A percentile compares a stretch with the other conserved stretches of the same genome.
Evolutionary conservation across 1,140 invertebrate species (phyloP).

Genomic region (Aphis gossypii): DNA sequence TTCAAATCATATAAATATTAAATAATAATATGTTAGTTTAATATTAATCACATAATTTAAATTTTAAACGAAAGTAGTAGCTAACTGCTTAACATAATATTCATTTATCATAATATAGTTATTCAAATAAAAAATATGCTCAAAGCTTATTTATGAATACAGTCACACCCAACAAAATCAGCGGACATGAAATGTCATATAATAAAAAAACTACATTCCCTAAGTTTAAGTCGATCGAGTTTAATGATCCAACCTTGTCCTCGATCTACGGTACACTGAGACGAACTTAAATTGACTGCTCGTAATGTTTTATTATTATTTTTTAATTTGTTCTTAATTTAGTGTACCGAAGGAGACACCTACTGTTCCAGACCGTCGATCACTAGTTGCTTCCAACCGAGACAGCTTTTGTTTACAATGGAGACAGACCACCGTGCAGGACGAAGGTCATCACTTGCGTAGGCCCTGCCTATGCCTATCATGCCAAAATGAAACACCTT

Average conservation of each 20-base stretch:
- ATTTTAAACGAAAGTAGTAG: not conserved
- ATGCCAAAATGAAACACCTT: slow-evolving; percentile 38
- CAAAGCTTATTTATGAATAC: not conserved
- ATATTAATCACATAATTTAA: not conserved
- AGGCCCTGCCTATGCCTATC: not conserved
- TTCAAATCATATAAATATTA: not conserved
- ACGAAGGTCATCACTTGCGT: slow-evolving; percentile 41
- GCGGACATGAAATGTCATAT: not conserved
- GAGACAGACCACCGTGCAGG: slow-evolving; percentile 40
- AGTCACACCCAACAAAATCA: slow-evolving; percentile 19
- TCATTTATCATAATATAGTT: not conserved
- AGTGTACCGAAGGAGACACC: slow-evolving; percentile 40
- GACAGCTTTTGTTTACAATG: slow-evolving; percentile 51
- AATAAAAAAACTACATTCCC: not conserved
- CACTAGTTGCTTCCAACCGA: slow-evolving; percentile 51
- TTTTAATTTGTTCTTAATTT: slow-evolving; percentile 49
- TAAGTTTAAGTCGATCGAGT: not conserved
- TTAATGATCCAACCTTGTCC: slow-evolving; percentile 48
- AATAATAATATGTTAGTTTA: not conserved
- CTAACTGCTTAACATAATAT: not conserved
- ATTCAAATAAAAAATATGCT: not conserved
- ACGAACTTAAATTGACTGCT: slow-evolving; percentile 1
- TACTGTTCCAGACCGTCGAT: slow-evolving; percentile 47
- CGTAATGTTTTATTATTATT: slow-evolving; percentile 2
- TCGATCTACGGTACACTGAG: slow-evolving; percentile 1